Conservation (phyloP, 2,797 vertebrate species). For the Heteromormyrus szaboi region DNA sequence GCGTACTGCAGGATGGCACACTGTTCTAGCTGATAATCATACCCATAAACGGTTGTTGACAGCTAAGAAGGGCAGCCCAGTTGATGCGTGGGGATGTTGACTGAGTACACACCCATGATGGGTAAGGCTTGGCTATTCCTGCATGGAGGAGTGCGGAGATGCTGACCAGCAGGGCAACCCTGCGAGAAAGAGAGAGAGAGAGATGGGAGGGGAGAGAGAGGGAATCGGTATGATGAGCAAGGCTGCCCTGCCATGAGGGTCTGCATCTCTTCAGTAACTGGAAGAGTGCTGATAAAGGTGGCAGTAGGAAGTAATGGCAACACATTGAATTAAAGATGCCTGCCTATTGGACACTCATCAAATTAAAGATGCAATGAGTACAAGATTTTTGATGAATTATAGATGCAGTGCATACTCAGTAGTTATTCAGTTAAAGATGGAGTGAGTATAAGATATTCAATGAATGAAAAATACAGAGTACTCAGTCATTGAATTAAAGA, state of each 20-base stretch:
- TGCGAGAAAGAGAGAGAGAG: conserved; percentile 29
- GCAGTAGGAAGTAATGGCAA: neutral
- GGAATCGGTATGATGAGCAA: neutral
- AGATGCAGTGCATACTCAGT: neutral
- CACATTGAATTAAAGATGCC: neutral
- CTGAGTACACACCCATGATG: conserved; percentile 50
- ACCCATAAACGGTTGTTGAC: neutral
- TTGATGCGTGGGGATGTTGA: neutral
- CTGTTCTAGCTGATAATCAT: neutral
- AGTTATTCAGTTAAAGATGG: neutral
- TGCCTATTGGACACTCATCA: neutral
- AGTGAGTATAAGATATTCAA: neutral
- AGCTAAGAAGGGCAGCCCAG: neutral
- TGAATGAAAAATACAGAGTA: neutral
- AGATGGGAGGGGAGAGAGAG: conserved; percentile 6
- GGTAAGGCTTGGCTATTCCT: conserved; percentile 50
- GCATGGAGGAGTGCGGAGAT: conserved; percentile 45
- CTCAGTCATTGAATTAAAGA: neutral
- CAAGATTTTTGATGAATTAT: neutral
- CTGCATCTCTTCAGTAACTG: neutral
- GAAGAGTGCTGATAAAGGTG: neutral
- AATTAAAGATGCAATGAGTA: neutral
- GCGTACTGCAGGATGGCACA: neutral
- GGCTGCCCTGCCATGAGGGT: neutral
- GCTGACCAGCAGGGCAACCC: conserved; percentile 48